Evolutionary conservation across 2,113 vertebrate species (phyloP), one percentile per base, ranked within the genome.

Genomic region (Steatornis caripensis): DNA sequence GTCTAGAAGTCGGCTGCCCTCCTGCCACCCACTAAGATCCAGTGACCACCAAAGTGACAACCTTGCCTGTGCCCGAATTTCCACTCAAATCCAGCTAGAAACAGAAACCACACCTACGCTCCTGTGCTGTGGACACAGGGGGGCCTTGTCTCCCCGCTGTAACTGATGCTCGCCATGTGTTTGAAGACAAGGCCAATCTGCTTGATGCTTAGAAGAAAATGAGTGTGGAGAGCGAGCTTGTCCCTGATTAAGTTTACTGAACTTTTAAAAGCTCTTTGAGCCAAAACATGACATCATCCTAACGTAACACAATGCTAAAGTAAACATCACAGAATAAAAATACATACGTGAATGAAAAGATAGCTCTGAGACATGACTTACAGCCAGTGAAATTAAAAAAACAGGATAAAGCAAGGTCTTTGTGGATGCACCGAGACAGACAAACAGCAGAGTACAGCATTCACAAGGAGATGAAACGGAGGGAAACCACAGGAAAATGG

Each of bases 21-120:
- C 55, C 54, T 69, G 71, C 24, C 37, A 37, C n/a, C 39, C n/a
- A 4, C 32, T 55, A 5, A 18, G 8, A 49, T 45, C 60, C 10
- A 6, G 39, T 1, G 37, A 43, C 39, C 20, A 8, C 49, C 6
- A 1, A 27, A 60, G 61, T 0, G 12, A 53, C 5, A 3, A 18
- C 34, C 27, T 76, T 12, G 0, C 79, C 57, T 34, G 6, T 0
- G 0, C 32, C 41, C 0, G 0, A 29, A n/a, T 53, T 93, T 37
- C 32, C 26, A 32, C 30, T 29, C 39, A 11, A 82, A 21, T 60
- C 37, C 49, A 22, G 4, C 36, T 29, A 12, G 30, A 39, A 22
- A 37, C 41, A 46, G 48, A 76, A 69, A 41, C 9, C 3, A 13
- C 51, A 83, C 6, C 1, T 4, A 19, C 0, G 0, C 27, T 72